A percentile compares a stretch with the other conserved stretches of the same genome.
Conservation (phyloP, 2,113 vertebrate genomes). For the rabbit (Oryctolagus cuniculus) region mOryCun1.1 NC_091436.1:136187001-136187500, state of each 20-base stretch:
- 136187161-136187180: not conserved
- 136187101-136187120: not conserved
- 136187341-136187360: not conserved
- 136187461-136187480: no score
- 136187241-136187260: no score
- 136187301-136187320: not conserved
- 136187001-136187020: not conserved
- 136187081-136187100: not conserved
- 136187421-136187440: not conserved
- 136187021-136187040: not conserved
- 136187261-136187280: not conserved
- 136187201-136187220: not conserved
- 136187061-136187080: not conserved
- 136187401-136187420: slow-evolving; percentile 10
- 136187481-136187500: no score
- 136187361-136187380: not conserved
- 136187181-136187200: not conserved
- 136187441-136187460: not conserved
- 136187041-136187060: not conserved
- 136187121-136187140: not conserved
- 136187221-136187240: not conserved
- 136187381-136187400: not conserved
- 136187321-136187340: not conserved
- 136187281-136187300: not conserved
- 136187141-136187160: not conserved